phyloP scores from a whole-genome alignment of 2,888 invertebrate species.

The Deladenus siricidicola region DNA sequence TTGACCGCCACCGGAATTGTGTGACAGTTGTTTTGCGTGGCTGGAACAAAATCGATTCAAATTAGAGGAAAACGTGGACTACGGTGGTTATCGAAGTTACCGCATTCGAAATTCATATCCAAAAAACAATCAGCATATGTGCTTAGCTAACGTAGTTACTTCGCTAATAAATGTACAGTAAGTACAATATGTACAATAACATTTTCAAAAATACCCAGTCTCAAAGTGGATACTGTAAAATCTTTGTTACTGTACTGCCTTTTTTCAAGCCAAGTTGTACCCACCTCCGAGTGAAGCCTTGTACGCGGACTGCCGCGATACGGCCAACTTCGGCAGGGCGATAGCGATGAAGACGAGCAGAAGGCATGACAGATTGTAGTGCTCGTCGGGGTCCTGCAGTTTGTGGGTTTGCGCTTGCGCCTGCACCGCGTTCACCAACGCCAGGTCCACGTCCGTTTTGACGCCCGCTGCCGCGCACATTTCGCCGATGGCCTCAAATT shows the following conservation, averaged over 20 bases:
- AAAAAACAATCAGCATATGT: no score
- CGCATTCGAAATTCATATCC: no score
- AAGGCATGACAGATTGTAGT: constrained; percentile 69
- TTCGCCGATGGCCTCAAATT: constrained; percentile 75
- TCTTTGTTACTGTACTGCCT: constrained; percentile 18
- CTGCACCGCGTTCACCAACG: constrained; percentile 77
- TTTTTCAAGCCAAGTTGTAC: no score
- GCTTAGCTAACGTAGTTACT: neutral
- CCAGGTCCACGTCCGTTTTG: constrained; percentile 86
- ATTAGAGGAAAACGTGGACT: no score
- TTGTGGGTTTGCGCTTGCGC: constrained; percentile 60
- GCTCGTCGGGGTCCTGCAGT: constrained; percentile 21
- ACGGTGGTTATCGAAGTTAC: no score
- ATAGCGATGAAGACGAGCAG: constrained; percentile 84
- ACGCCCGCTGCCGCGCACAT: constrained; percentile 95
- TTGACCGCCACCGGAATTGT: constrained; percentile 94
- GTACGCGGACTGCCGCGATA: constrained; percentile 22
- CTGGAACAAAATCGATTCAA: constrained; percentile 57
- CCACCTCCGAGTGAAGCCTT: constrained; percentile 21
- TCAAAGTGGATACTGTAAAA: no score
- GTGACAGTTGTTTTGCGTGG: constrained; percentile 96
- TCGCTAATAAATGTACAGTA: neutral
- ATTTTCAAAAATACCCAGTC: no score
- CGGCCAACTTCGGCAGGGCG: constrained; percentile 31
- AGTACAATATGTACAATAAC: neutral